Base-by-base conservation (phyloP, 2,888 invertebrate species). In the Hirtodrosophila histrioides region DNA sequence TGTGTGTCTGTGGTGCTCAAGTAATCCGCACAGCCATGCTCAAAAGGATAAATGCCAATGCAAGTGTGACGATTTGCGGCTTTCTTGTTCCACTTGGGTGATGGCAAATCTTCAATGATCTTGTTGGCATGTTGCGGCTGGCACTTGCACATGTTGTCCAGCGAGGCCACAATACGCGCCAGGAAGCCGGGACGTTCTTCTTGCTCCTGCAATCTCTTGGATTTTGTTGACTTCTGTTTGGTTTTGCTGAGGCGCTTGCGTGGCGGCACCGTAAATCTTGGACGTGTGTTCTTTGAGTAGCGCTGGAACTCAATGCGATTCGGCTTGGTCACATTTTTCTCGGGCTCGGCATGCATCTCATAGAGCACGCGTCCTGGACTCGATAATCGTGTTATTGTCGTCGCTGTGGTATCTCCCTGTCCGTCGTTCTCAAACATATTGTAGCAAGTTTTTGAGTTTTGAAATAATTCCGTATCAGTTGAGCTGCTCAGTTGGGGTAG, bases 1-100 rank as follows among this genome's bases (percentile, higher is more conserved):
- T 93, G 93, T 6, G 92, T 92, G 75, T 95, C 95, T 0, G 94
- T 94, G 2, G 94, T 95, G 68, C 92, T 92, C 69, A 93, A 93
- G 80, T 94, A 94, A 53, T 93, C 93, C 1, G 94, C 93, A 82
- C 94, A 94, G 45, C 94, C 94, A 79, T 94, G 94, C 85, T 95
- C 95, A 75, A 95, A 95, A 67, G 94, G 94, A 89, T 95, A 95
- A 45, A 94, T 93, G 68, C 95, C 94, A 7, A 94, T 93, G 79
- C 83, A 80, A 0, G 86, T 75, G 39, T 86, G 84, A 0, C 75
- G 73, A 0, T 64, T 50, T 10, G 70, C 69, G 10, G 78, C 72
- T 51, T 84, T 80, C 49, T 69, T 76, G 27, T 79, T 85, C 78
- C 83, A 80, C 33, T 65, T 49, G 4, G 89, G 86, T 11, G 87